Base-by-base conservation (phyloP, 2,797 vertebrate species). In the Catamblyrhynchus diadema region DNA sequence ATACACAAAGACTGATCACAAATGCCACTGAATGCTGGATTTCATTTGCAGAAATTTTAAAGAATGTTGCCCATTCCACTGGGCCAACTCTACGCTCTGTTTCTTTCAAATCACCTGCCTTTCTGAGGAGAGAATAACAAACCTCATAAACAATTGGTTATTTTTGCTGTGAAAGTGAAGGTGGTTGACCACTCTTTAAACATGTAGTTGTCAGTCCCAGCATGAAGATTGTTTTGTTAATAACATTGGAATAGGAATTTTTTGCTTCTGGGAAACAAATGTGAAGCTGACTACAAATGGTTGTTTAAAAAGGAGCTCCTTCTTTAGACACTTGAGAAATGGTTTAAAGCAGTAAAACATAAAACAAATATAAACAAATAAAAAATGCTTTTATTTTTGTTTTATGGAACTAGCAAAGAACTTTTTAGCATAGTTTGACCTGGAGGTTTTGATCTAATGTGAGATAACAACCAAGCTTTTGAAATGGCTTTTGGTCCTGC, bases 251-350 rank as follows among this genome's bases (percentile, higher is more conserved):
- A 91, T 53, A 22, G 90, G 96, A 92, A 61, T 94, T 96, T 78
- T 94, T 79, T 83, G 41, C 37, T 90, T 81, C 47, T 35, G 32
- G 42, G 56, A 69, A 90, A 86, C 88, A 96, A 91, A 94, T 81
- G 35, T 5, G 56, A 95, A 92, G 85, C 70, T 94, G 90, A 91
- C 90, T 84, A 41, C 53, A 95, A 93, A 86, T 60, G 53, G 47
- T 62, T 96, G 81, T 78, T 94, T 66, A 60, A 95, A 96, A 97
- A 85, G 88, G 74, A 72, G 83, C 35, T 96, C 93, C 95, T 86
- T 94, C 95, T 90, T 90, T 90, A 93, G 73, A 90, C 70, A 64
- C 67, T 89, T 48, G 60, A 74, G 92, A 84, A 57, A 64, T 62
- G 48, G 67, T 73, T 95, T 93, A 83, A 93, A 96, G 90, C 15